Conservation (phyloP, 2,113 vertebrate species). For the Trichechus manatus region DNA sequence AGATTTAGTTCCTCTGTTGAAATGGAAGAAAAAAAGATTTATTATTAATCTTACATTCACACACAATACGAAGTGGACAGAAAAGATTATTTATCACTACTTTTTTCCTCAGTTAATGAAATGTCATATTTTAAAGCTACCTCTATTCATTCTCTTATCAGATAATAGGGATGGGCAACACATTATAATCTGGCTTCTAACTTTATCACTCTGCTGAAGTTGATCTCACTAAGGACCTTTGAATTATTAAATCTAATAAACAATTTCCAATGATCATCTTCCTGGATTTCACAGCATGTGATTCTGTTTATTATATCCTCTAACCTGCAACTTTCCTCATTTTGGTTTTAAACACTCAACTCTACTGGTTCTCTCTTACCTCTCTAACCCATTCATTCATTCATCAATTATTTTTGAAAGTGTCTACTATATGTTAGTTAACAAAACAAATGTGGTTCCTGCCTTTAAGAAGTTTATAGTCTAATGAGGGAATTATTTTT, state of each 20-base stretch:
- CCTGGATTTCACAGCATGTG: constrained; percentile 4
- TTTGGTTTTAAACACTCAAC: background rate
- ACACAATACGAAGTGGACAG: background rate
- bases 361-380: constrained; percentile 24
- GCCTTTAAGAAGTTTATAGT: no score
- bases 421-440: no score
- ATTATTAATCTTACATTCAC: background rate
- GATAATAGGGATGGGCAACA: background rate
- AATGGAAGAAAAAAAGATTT: background rate
- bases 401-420: no score
- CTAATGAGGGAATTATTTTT: background rate
- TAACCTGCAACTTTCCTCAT: background rate
- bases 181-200: background rate
- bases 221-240: background rate
- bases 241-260: constrained; percentile 45
- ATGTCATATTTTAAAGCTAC: background rate
- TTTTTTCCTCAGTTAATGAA: constrained; percentile 42
- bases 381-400: background rate
- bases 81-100: background rate
- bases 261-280: background rate
- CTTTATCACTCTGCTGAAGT: background rate
- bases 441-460: no score
- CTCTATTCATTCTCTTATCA: background rate
- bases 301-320: background rate
- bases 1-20: constrained; percentile 1